These are phyloP conservation scores for Bubo bubo DNA, from an alignment of 2,113 vertebrate species.

Conservation along the genomic window DNA sequence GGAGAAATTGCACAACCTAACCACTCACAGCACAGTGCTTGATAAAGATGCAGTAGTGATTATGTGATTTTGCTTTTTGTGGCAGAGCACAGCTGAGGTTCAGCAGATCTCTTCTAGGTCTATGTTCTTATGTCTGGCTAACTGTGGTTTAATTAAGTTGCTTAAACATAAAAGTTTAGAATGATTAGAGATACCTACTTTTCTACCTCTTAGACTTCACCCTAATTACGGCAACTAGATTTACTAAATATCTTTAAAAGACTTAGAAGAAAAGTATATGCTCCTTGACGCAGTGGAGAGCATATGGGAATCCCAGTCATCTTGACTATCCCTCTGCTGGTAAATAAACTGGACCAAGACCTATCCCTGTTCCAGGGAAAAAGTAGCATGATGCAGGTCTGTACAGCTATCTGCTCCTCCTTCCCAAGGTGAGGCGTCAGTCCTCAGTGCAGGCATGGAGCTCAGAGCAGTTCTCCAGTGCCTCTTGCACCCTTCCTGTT, in stretches of 20 bases:
- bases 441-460: neutral
- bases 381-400: neutral
- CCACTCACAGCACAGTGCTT: neutral
- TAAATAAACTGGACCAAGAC: neutral
- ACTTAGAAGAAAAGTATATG: neutral
- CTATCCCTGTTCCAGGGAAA: neutral
- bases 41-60: neutral
- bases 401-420: accelerated
- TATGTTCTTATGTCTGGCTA: neutral
- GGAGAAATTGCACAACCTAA: neutral
- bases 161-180: neutral
- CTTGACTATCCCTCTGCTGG: neutral
- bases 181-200: neutral
- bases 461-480: neutral
- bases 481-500: neutral
- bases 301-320: neutral
- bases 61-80: neutral
- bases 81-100: neutral
- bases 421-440: neutral
- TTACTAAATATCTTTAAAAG: neutral
- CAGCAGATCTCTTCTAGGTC: neutral
- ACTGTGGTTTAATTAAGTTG: neutral
- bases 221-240: neutral
- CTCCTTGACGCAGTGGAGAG: neutral
- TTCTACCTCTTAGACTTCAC: neutral